Evolutionary conservation across 92 coral and sea anemone species (phyloP).

Genomic region (Bergia sp.): DNA sequence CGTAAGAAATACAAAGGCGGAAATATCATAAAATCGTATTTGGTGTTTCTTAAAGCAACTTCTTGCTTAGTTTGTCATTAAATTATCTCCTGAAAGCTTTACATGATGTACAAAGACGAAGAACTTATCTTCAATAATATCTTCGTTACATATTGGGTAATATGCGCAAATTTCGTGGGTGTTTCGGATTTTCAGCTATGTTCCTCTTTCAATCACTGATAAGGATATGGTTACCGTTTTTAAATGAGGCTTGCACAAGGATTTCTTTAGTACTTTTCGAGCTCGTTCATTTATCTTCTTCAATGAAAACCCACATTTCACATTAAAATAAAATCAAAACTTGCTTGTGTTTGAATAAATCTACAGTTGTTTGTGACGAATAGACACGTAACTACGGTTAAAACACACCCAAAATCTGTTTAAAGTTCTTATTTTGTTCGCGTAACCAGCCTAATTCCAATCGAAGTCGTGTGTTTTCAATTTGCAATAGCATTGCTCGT

Average conservation of each 20-base stretch:
- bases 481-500: slow-evolving; percentile 29
- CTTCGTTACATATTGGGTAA: neutral
- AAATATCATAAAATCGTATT: no score
- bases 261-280: neutral
- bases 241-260: neutral
- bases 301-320: no score
- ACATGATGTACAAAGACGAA: no score
- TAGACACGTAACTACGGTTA: neutral
- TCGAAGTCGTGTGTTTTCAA: slow-evolving; percentile 42
- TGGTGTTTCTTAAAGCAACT: no score
- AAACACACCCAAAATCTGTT: slow-evolving; percentile 20
- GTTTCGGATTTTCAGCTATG: neutral
- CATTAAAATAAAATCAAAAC: no score
- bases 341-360: no score
- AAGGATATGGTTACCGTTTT: neutral
- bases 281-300: no score
- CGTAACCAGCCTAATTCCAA: slow-evolving; percentile 23
- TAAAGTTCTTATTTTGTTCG: slow-evolving; percentile 31
- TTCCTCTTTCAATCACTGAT: neutral
- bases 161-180: neutral
- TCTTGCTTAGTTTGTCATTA: no score
- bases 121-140: neutral
- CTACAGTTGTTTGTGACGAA: no score
- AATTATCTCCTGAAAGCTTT: no score
- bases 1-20: no score